Evolutionary conservation across 2,888 invertebrate genomes (phyloP).

Genomic region (Sicus ferrugineus): DNA sequence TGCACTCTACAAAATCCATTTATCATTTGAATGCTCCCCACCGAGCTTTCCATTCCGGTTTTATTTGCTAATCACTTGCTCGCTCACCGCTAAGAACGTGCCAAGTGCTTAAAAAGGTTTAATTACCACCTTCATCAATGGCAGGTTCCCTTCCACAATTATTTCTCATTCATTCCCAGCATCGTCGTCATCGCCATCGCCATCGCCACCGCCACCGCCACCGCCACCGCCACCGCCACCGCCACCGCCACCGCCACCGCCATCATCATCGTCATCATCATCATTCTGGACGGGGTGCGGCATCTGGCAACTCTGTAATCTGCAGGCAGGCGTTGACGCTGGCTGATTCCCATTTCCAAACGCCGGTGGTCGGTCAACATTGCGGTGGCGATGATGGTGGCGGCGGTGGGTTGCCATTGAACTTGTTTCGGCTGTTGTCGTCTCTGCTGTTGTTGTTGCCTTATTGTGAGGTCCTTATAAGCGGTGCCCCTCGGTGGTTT

Average conservation of each 20-base stretch:
- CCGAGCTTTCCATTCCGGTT: background rate
- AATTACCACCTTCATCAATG: conserved; percentile 34
- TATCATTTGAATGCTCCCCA: background rate
- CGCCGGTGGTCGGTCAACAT: too few relatives aligned
- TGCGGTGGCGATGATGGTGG: too few relatives aligned
- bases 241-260: too few relatives aligned
- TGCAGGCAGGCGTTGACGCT: too few relatives aligned
- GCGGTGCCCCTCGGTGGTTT: conserved; percentile 6
- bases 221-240: background rate
- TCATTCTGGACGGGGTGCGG: too few relatives aligned
- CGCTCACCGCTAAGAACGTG: conserved; percentile 28
- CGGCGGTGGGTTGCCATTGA: conserved; percentile 1
- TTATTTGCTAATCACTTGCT: conserved; percentile 17
- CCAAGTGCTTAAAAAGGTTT: conserved; percentile 32
- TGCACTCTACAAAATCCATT: too few relatives aligned
- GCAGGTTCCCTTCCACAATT: conserved; percentile 22
- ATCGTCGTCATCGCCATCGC: background rate
- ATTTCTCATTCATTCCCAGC: conserved; percentile 12
- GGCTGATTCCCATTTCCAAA: too few relatives aligned
- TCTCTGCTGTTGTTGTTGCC: background rate
- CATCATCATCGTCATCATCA: too few relatives aligned
- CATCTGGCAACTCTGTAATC: too few relatives aligned
- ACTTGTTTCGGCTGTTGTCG: background rate
- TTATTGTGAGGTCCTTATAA: conserved; percentile 31
- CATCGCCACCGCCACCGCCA: background rate